Base-by-base conservation (phyloP, 37 sponge, comb jelly and placozoan genomes). In the Axinella damicornis region DNA sequence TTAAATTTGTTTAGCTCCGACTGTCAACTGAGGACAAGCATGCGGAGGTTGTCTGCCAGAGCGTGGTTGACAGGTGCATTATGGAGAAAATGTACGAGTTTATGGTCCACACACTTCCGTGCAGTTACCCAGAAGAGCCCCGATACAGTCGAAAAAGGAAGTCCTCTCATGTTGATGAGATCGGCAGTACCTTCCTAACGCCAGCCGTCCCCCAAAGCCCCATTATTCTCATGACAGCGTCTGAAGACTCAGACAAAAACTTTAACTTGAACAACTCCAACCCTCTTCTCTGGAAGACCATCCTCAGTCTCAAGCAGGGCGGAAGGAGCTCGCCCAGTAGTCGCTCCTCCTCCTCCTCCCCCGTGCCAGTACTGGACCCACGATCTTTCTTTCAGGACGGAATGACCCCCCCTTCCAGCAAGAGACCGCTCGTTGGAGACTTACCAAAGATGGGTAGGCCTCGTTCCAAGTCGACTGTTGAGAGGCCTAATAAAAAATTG, bases 61-160 rank as follows among this genome's bases (percentile, higher is more conserved):
- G 88, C 38, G 87, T 92, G 6, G 83, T 83, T 2, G 92, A 92
- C 53, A 53, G 92, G 17, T 79, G 77, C 34, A 78, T 92, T 4
- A 59, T 80, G 59, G 85, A 90, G 46, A 72, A 84, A 54, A 67
- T 80, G 11, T 79, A 79, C 28, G 57, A 80, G 38, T 90, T 85
- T 53, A 46, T 90, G 52, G 76, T 85, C 19, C 65, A 85, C 70
- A 69, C 37, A 1, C 77, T 85, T 15, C 77, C 81, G 5, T 85
- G 86, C 30, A 66, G 54, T 22, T 80, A 65, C 77, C 79, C 76
- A 21, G 76, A 74, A 17, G 86, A 85, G 34, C 74, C 57, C 14
- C 38, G 59, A 28, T 19, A 34, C 2, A 32, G 38, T 2, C 31
- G 84, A 22, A 89, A 89, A 53, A 52, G 84, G 5, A 88, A 82